These are phyloP conservation scores for Holocentrus rufus DNA, from an alignment of 2,797 vertebrate genomes.

Conservation along the genomic window DNA sequence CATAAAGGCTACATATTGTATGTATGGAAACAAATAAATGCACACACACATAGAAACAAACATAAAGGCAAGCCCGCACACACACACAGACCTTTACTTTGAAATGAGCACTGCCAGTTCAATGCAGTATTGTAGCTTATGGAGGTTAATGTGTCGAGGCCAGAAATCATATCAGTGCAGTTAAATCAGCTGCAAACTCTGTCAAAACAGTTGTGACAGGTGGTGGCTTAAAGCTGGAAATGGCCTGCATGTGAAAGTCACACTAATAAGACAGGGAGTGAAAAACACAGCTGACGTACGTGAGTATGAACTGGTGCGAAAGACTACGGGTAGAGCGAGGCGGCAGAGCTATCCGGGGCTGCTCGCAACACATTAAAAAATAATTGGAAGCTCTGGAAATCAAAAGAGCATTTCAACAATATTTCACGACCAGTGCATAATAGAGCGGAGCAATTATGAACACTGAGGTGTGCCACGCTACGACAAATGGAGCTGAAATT, in stretches of 20 bases:
- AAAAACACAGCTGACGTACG: conserved; percentile 2
- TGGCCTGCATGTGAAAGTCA: conserved; percentile 25
- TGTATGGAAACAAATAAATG: background rate
- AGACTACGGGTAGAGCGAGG: conserved; percentile 33
- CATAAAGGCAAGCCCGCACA: background rate
- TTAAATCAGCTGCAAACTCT: conserved; percentile 36
- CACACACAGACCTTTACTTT: background rate
- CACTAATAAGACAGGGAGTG: conserved; percentile 18
- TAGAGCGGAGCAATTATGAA: conserved; percentile 44
- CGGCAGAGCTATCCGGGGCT: conserved; percentile 22
- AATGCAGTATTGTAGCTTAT: background rate
- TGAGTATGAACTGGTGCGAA: background rate
- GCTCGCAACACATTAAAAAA: conserved; percentile 47
- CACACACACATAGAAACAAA: background rate
- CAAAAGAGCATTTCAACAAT: conserved; percentile 45
- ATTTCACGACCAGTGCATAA: conserved; percentile 37
- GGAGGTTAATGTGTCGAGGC: conserved; percentile 5
- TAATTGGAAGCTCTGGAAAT: conserved; percentile 51
- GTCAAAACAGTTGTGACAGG: conserved; percentile 6
- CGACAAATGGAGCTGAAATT: conserved; percentile 57
- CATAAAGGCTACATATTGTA: background rate
- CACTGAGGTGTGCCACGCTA: conserved; percentile 30
- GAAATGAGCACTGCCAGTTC: conserved; percentile 8
- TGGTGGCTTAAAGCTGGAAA: conserved; percentile 35
- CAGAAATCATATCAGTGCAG: conserved; percentile 30